Evolutionary conservation across 2,797 vertebrate species (phyloP), one percentile per base, ranked within the genome.

Genomic region (Cynopterus sphinx): DNA sequence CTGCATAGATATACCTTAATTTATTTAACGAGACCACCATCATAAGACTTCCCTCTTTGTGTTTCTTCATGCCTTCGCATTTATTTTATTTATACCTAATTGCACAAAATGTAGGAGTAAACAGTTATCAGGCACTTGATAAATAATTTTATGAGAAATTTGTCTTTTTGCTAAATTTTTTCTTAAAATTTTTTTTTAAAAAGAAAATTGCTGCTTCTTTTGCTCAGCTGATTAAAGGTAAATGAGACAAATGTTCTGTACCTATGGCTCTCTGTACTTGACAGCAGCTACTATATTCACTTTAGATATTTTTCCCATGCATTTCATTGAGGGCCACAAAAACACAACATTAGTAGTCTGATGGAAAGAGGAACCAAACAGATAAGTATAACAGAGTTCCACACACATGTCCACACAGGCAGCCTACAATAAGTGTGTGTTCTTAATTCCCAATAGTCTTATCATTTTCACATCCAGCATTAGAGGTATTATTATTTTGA

Each of bases 131-230:
- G 41, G 85, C 75, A 86, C 51, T 46, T 78, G 87, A 65, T 59
- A 71, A 83, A 55, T 59, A 57, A 70, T 61, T 59, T 92, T 67
- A 84, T 33, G 13, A 92, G 24, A 28, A 67, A 87, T 81, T 89
- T 77, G 21, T 7, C 19, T 90, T 85, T 84, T 57, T 53, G 74
- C 51, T 22, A 73, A 92, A 82, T 31, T 2, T 46, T 81, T 86
- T 83, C 59, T 65, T 79, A 26, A 91, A 51, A 33, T 2, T 33
- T 49, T 15, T 4, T 13, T 91, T 65, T 28, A 24, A 88, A 87
- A 82, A 61, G 31, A 81, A 90, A 84, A 90, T 71, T 81, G 33
- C 26, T 78, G 17, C 28, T 61, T 75, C 33, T 93, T 96, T 94
- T 91, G 22, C 31, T 71, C 21, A 49, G 39, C 4, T 84, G 39